A percentile compares a stretch with the other conserved stretches of the same genome.
Conservation (phyloP, 2,113 vertebrate species). For the Platichthys stellatus region DNA sequence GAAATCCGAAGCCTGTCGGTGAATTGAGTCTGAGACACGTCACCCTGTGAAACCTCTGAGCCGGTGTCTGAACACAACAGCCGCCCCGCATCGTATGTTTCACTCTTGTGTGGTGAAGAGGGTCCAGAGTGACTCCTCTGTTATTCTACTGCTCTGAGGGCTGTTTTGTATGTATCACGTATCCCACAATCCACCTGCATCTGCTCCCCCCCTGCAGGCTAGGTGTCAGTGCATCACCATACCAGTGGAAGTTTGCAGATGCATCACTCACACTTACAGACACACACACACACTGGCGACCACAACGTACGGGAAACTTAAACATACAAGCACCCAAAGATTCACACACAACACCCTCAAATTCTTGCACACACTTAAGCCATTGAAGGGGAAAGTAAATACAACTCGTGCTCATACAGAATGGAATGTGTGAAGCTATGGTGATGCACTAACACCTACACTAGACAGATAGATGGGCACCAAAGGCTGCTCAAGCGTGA, state of each 20-base stretch:
- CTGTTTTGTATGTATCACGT: constrained; percentile 44
- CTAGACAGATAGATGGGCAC: not conserved
- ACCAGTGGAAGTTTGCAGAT: constrained; percentile 4
- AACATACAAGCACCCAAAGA: not conserved
- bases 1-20: constrained; percentile 46
- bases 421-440: constrained; percentile 8
- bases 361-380: constrained; percentile 4
- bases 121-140: not conserved
- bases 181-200: constrained; percentile 52
- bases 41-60: constrained; percentile 1
- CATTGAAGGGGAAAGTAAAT: not conserved
- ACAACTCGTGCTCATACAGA: not conserved
- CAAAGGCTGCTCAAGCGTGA: no score
- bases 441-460: constrained; percentile 9
- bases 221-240: constrained; percentile 37
- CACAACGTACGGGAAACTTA: not conserved
- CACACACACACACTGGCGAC: not conserved
- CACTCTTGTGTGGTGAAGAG: constrained; percentile 38
- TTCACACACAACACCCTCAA: not conserved
- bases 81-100: constrained; percentile 32
- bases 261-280: not conserved
- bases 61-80: constrained; percentile 23
- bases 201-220: constrained; percentile 5
- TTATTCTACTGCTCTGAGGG: constrained; percentile 38
- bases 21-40: constrained; percentile 11